Evolutionary conservation across 1,140 invertebrate genomes (phyloP).

Genomic region (Monochamus saltuarius): DNA sequence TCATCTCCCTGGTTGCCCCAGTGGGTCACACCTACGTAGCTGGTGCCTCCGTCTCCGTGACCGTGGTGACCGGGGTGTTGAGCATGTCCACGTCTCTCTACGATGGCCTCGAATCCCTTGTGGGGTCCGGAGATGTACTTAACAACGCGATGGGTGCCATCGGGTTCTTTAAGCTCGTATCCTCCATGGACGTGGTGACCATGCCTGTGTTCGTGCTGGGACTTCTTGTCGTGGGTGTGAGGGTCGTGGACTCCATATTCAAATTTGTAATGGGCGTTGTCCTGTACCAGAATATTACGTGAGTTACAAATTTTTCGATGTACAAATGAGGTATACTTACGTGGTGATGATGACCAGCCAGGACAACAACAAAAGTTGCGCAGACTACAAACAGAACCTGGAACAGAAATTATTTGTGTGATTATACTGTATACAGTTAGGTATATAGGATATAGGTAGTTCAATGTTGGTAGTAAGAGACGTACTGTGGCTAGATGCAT

Average conservation of each 20-base stretch:
- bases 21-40: constrained; percentile 30
- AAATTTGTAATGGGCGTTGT: constrained; percentile 49
- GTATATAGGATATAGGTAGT: too few species aligned
- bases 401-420: too few species aligned
- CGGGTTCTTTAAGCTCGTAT: constrained; percentile 52
- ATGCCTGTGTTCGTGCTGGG: constrained; percentile 54
- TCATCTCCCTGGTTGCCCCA: constrained; percentile 22
- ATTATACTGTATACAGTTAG: too few species aligned
- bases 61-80: background rate
- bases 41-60: constrained; percentile 25
- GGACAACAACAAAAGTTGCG: too few species aligned
- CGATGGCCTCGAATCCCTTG: constrained; percentile 47
- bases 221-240: constrained; percentile 54
- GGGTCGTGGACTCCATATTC: constrained; percentile 54
- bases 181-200: constrained; percentile 53
- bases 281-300: constrained; percentile 1
- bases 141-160: constrained; percentile 52
- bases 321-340: too few species aligned
- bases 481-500: too few species aligned
- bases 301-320: background rate
- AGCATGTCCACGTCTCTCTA: constrained; percentile 18
- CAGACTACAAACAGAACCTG: too few species aligned
- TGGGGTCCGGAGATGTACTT: constrained; percentile 51
- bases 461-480: too few species aligned
- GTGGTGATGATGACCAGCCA: too few species aligned